A percentile compares a stretch with the other conserved stretches of the same genome.
Conservation (phyloP, 2,888 invertebrate species). For the Mechanitis mazaeus region DNA sequence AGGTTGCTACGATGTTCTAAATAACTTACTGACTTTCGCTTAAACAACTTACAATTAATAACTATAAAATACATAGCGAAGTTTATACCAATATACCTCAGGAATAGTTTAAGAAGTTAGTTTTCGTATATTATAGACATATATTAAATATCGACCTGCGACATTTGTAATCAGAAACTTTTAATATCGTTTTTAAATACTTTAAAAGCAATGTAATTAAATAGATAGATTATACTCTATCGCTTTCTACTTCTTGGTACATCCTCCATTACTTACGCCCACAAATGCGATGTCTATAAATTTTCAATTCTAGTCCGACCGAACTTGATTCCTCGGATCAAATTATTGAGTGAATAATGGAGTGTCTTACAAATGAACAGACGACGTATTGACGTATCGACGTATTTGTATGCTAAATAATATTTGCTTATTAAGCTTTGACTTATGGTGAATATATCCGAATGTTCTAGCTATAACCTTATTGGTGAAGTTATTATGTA, state of each 20-base stretch:
- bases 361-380: conserved; percentile 35
- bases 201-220: not conserved
- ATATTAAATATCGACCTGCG: too few species aligned
- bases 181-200: not conserved
- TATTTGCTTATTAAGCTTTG: too few species aligned
- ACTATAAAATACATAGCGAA: not conserved
- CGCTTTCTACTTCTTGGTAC: not conserved
- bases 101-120: too few species aligned
- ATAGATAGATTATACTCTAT: not conserved
- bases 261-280: conserved; percentile 1
- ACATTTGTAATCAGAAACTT: not conserved
- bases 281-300: conserved; percentile 17
- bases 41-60: conserved; percentile 3
- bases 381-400: conserved; percentile 29
- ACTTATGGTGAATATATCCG: too few species aligned
- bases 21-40: conserved; percentile 10
- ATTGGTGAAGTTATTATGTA: too few species aligned
- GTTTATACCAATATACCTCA: too few species aligned
- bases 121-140: not conserved
- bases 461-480: too few species aligned
- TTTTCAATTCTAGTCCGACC: conserved; percentile 22
- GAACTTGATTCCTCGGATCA: conserved; percentile 19
- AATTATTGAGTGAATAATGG: conserved; percentile 40
- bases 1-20: conserved; percentile 8
- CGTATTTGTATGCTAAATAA: too few species aligned